Base-by-base conservation (phyloP, 2,888 invertebrate species). In the Lacanobia wlatinum region DNA sequence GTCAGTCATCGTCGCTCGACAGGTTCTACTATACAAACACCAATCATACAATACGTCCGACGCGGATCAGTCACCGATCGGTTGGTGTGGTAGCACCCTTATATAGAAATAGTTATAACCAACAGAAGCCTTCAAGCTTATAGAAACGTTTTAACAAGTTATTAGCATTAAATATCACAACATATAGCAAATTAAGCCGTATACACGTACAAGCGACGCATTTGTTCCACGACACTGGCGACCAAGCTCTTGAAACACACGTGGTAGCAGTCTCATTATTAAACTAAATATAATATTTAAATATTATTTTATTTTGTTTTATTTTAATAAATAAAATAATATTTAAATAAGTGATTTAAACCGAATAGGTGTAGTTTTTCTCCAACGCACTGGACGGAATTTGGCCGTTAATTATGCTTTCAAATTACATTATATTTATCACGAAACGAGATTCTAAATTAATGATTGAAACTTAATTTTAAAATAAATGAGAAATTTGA, bases 131-230 rank as follows among this genome's bases (percentile, higher is more conserved):
- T 78, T 86, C 55, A 93, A 93, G 93, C 92, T 84, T 78, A 86
- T 85, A 87, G 80, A 85, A 84, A 78, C 72, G 76, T 83, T 84
- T 84, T 83, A 89, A 90, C 88, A 89, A 88, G 78, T 86, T 79
- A 87, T 88, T 91, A 89, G 84, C 73, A 87, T 87, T 89, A 90
- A 91, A 92, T 94, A 94, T 95, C 94, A 95, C 95, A 95, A 94
- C 91, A 94, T 89, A 88, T 91, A 92, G 92, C 92, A 90, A 93
- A 93, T 85, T 78, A 94, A 94, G 93, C 94, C 92, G 94, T 93
- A 92, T 92, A 94, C 93, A 87, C 76, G 79, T 73, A 78, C 43
- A 80, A 83, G 86, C 86, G 81, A 79, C 86, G 84, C 70, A 21
- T 23, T 73, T 79, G 62, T 61, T 64, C 12, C 70, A 80, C 80